Base-by-base conservation (phyloP, 2,113 vertebrate genomes). In the Psammodynastes pulverulentus region DNA sequence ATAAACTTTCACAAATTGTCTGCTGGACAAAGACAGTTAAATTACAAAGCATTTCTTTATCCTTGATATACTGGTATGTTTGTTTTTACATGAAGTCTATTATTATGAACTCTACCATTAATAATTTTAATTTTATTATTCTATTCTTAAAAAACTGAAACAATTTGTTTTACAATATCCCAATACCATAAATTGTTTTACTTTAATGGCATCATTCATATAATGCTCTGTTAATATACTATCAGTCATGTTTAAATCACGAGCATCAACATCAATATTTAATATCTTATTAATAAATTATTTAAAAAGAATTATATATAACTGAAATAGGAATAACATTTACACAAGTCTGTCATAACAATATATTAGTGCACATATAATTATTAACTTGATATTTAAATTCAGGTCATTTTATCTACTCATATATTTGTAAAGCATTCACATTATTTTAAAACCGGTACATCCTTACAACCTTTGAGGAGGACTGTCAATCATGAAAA, bases 261-360 rank as follows among this genome's bases (percentile, higher is more conserved):
- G 89, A 19, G 1, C 6, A 52, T 48, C 90, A 89, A 29, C 21
- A 58, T 48, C 91, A 89, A n/a, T 17, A 58, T 91, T 93, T 54
- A 90, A 53, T 91, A 94, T 15, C 29, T 87, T 79, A 67, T 43
- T 93, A 62, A 92, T 21, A 91, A 58, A 46, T 0, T 45, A 92
- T 24, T n/a, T 5, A 0, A 84, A 34, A 72, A 29, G 94, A 39
- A 92, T 6, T 88, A 87, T 92, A 91, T 90, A 92, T 9, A 94
- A 95, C 87, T 92, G 91, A 95, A 95, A 95, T 52, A n/a, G 94
- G 56, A 95, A 72, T 12, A 86, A 86, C 92, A 93, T 93, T 94
- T 92, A 92, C 91, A 94, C 90, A 79, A 48, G 9, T 85, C 26
- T 86, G n/a, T 21, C n/a, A 54, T 21, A 54, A 3, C n/a, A 54